Conservation (phyloP, 2,888 invertebrate genomes). For the Yponomeuta sedellus region DNA sequence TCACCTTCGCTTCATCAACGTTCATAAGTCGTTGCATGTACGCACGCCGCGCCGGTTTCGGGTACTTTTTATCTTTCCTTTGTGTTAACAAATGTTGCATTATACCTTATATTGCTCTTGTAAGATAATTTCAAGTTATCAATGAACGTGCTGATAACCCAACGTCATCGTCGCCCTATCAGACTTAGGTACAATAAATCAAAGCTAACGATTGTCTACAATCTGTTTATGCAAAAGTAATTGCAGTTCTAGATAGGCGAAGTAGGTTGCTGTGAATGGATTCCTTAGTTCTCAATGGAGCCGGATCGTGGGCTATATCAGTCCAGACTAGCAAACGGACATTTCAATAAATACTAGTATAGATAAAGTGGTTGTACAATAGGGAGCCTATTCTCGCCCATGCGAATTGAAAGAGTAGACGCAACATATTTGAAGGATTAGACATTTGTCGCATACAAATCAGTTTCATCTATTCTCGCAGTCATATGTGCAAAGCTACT, state of each 20-base stretch:
- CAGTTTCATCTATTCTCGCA: too few relatives aligned
- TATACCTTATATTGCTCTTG: too few relatives aligned
- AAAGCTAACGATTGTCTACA: neutral
- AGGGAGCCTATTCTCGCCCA: too few relatives aligned
- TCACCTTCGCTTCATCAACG: too few relatives aligned
- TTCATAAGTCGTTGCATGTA: too few relatives aligned
- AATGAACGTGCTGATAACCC: neutral
- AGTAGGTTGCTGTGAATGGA: conserved; percentile 11
- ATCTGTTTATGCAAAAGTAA: conserved; percentile 6
- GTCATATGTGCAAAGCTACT: too few relatives aligned
- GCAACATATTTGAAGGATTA: too few relatives aligned
- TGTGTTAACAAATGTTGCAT: too few relatives aligned
- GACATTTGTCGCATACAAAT: too few relatives aligned
- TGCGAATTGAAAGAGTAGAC: too few relatives aligned
- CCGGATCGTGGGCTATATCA: neutral
- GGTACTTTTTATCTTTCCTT: too few relatives aligned
- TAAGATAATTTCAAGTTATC: neutral
- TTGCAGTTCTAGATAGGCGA: neutral
- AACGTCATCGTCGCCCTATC: neutral
- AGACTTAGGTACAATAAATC: neutral
- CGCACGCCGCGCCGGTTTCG: too few relatives aligned
- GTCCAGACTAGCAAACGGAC: neutral
- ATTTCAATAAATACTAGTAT: conserved; percentile 8
- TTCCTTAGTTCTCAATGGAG: conserved; percentile 2
- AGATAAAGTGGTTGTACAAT: neutral